Base-by-base conservation (phyloP, 2,797 vertebrate species). In the Odontamblyopus lacepedii region DNA sequence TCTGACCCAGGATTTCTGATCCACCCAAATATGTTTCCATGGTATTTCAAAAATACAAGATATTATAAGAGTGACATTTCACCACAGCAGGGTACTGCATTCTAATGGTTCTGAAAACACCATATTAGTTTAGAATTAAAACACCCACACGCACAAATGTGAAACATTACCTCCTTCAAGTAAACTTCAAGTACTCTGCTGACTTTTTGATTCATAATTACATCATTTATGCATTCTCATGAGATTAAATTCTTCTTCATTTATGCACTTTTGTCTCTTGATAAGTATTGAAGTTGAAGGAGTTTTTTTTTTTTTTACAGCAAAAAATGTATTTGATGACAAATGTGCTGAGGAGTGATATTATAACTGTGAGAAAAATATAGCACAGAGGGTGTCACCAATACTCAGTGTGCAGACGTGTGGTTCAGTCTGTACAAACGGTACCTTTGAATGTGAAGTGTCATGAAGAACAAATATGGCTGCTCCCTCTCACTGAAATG, bases 381-480 rank as follows among this genome's bases (percentile, higher is more conserved):
- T 35, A 63, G 72, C 70, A n/a, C 59, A 77, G 73, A 6, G 72
- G 81, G 63, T 79, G 53, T 0, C n/a, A 9, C 2, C n/a, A 23
- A 55, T 8, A 56, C 55, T 3, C 78, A 73, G 35, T 86, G 89
- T 85, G 80, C 81, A 90, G 83, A 88, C 74, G 78, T 88, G 83
- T 78, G 85, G 89, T 85, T 84, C 85, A 88, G 35, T 35, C 35
- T 35, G 35, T 6, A 35, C 6, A 35, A 35, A 35, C 79, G 78
- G 76, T 71, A 78, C 77, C 29, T 87, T 85, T 92, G 88, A 92
- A 79, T 90, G 35, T 35, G 35, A 35, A 35, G 35, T 35, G 35
- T 35, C 35, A 35, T 35, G 35, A 35, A 6, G 35, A 5, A 6
- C 6, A 35, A 35, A 35, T 35, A 35, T 6, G 35, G 35, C 35